phyloP scores from a whole-genome alignment of 2,797 vertebrate genomes.

The Gallirallus australis region DNA sequence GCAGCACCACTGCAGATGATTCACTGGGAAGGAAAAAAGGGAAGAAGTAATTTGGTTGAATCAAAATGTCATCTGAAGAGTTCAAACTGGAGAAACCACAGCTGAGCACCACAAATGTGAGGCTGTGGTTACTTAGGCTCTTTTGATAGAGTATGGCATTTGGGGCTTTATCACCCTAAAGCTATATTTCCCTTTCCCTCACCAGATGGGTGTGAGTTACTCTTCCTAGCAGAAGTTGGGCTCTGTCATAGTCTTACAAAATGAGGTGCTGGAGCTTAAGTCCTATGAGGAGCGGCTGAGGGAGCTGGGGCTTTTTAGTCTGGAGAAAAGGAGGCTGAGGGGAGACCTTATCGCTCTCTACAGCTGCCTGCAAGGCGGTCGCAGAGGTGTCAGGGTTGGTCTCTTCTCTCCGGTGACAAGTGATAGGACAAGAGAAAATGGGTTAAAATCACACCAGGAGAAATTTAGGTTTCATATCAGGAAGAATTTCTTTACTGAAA shows the following conservation, averaged over 20 bases:
- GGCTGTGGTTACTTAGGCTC: not conserved
- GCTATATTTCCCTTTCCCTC: not conserved
- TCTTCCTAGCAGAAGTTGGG: not conserved
- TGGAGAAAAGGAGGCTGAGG: too few species aligned
- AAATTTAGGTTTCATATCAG: too few species aligned
- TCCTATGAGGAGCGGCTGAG: too few species aligned
- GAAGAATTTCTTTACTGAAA: too few species aligned
- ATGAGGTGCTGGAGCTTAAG: not conserved
- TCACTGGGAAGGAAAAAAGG: not conserved
- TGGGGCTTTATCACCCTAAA: not conserved
- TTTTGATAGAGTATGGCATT: not conserved
- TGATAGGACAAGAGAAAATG: too few species aligned
- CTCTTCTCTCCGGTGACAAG: too few species aligned
- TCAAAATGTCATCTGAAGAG: not conserved
- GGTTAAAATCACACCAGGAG: too few species aligned
- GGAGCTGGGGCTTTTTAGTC: too few species aligned
- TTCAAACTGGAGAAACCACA: not conserved
- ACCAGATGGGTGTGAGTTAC: rapidly evolving
- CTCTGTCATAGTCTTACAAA: not conserved
- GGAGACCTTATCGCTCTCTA: too few species aligned
- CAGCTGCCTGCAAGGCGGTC: too few species aligned
- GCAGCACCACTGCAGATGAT: not conserved
- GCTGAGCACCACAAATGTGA: not conserved
- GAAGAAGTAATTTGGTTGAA: not conserved
- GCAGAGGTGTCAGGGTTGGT: too few species aligned